Percentiles rank a stretch among this genome's conserved stretches.
Conservation (phyloP, 2,113 vertebrate species). For the Colossoma macropomum region DNA sequence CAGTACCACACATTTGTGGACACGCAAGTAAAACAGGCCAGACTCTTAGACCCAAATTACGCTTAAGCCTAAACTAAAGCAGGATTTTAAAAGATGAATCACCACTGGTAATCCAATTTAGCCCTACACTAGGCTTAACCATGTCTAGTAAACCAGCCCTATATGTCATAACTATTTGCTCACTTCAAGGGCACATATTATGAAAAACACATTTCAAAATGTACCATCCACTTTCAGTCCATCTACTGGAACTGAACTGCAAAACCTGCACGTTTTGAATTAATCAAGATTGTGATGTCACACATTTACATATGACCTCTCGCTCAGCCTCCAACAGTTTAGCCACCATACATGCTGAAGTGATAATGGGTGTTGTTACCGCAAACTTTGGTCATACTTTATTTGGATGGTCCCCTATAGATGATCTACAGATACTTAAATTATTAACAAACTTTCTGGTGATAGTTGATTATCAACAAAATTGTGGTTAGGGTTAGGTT, state of each 20-base stretch:
- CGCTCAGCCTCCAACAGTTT: neutral
- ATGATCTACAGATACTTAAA: too few relatives aligned
- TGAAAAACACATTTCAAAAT: too few relatives aligned
- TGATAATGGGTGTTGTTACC: neutral
- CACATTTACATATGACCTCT: too few relatives aligned
- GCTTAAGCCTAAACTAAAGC: neutral
- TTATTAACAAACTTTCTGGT: too few relatives aligned
- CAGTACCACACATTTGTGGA: neutral
- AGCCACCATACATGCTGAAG: neutral
- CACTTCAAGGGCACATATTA: neutral
- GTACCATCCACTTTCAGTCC: too few relatives aligned
- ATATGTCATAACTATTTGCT: neutral
- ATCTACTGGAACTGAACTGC: too few relatives aligned
- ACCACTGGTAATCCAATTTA: neutral
- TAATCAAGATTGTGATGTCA: too few relatives aligned
- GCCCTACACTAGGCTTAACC: neutral
- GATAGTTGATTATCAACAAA: too few relatives aligned
- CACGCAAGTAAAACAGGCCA: neutral
- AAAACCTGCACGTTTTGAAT: too few relatives aligned
- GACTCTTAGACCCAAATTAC: neutral
- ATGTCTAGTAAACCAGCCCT: neutral
- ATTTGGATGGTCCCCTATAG: too few relatives aligned
- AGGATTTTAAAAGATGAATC: neutral
- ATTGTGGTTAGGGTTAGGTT: too few relatives aligned
- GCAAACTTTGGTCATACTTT: too few relatives aligned